A percentile compares a stretch with the other conserved stretches of the same genome.
phyloP scores from a whole-genome alignment of 2,888 invertebrate genomes.

The Synanthedon vespiformis region DNA sequence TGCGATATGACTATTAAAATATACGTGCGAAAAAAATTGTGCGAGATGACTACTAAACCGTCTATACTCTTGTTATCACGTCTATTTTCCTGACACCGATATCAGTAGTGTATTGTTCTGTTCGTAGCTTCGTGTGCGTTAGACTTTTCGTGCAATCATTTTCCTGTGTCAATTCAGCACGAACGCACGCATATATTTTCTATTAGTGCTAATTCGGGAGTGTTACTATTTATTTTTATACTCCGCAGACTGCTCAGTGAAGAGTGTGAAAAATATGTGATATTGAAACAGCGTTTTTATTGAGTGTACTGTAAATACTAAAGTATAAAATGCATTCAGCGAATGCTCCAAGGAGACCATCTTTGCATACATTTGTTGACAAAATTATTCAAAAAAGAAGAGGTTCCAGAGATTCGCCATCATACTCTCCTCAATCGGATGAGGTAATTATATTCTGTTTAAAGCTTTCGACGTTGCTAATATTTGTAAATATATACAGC shows the following conservation, averaged over 20 bases:
- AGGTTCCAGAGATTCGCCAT: constrained; percentile 26
- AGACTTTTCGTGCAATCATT: constrained; percentile 47
- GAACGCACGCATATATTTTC: constrained; percentile 35
- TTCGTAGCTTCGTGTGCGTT: constrained; percentile 13
- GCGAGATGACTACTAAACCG: not conserved
- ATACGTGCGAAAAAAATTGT: too few relatives aligned
- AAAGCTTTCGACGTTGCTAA: not conserved
- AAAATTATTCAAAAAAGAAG: constrained; percentile 34
- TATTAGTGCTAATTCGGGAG: constrained; percentile 13
- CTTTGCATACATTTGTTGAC: constrained; percentile 34
- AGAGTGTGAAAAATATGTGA: not conserved
- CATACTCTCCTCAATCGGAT: constrained; percentile 25
- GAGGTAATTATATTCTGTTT: constrained; percentile 15
- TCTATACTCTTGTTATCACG: constrained; percentile 29
- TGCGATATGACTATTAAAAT: too few relatives aligned
- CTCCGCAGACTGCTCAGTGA: constrained; percentile 3
- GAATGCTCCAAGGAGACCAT: constrained; percentile 17
- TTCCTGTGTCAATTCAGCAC: constrained; percentile 49
- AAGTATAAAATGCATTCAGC: not conserved
- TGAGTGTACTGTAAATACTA: too few relatives aligned
- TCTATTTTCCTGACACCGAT: constrained; percentile 51
- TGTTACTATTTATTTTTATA: constrained; percentile 10
- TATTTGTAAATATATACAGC: constrained; percentile 7
- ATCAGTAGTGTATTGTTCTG: constrained; percentile 30
- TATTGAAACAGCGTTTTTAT: too few relatives aligned